These are phyloP conservation scores for Physeter macrocephalus DNA, from an alignment of 2,113 vertebrate genomes.

Conservation along the genomic window DNA sequence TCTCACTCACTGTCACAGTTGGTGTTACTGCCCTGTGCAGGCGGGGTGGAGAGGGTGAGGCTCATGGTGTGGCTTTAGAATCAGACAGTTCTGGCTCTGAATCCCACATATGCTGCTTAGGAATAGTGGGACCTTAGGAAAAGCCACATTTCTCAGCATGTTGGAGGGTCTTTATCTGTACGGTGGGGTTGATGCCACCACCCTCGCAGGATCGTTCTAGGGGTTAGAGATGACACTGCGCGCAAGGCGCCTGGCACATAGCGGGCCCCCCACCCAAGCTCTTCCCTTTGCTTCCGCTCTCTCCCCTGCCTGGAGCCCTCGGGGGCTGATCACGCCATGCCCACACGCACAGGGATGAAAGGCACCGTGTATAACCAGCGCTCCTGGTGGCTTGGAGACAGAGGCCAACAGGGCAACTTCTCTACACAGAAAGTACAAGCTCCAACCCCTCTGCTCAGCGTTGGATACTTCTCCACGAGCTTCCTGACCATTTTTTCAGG, in stretches of 20 bases:
- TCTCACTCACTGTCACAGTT: neutral
- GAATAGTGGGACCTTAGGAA: neutral
- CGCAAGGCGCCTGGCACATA: too few relatives aligned
- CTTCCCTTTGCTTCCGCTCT: neutral
- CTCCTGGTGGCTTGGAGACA: neutral
- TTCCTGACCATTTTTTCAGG: neutral
- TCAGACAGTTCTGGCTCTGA: neutral
- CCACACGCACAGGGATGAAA: neutral
- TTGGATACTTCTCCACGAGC: accelerated
- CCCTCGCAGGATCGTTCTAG: neutral
- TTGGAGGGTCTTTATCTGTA: neutral
- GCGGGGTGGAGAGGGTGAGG: too few relatives aligned
- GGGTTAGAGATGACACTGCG: neutral
- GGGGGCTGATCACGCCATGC: accelerated
- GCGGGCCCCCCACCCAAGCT: neutral
- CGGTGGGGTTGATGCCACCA: too few relatives aligned
- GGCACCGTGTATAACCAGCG: neutral
- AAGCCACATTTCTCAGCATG: neutral
- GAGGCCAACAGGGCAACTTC: neutral
- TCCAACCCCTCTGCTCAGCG: neutral
- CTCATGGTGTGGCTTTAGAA: neutral
- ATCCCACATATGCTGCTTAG: neutral
- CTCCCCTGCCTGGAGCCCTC: neutral
- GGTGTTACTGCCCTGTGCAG: neutral
- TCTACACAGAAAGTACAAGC: neutral